These are phyloP conservation scores for Cacatua alba DNA, from an alignment of 2,113 vertebrate species.

Conservation along the genomic window DNA sequence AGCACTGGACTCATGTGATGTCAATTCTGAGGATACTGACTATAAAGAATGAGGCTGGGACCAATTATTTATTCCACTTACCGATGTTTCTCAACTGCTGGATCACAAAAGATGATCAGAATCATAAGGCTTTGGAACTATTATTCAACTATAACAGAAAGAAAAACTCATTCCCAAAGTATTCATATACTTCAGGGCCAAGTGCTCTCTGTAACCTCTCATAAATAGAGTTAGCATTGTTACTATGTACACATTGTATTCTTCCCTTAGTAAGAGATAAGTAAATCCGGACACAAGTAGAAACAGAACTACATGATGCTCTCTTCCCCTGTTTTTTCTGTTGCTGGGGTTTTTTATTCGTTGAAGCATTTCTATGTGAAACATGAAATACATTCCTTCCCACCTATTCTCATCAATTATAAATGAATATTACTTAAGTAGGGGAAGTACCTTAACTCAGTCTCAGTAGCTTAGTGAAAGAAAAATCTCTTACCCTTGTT, in stretches of 20 bases:
- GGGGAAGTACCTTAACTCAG: neutral
- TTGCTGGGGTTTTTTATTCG: neutral
- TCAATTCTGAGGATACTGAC: neutral
- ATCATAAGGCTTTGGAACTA: neutral
- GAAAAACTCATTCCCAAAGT: neutral
- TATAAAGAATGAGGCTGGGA: neutral
- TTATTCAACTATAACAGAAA: neutral
- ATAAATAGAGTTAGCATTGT: neutral
- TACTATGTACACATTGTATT: neutral
- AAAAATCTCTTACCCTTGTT: neutral
- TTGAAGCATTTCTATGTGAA: neutral
- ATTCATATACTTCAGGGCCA: neutral
- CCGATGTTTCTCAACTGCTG: neutral
- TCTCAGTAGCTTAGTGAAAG: neutral
- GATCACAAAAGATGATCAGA: neutral
- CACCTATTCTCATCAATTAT: neutral
- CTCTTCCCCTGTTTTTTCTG: neutral
- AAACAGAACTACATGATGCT: neutral
- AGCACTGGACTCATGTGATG: neutral
- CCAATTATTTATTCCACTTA: neutral
- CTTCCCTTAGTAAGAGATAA: neutral
- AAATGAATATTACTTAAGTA: neutral
- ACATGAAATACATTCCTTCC: neutral
- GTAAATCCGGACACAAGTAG: neutral
- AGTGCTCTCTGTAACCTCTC: neutral